phyloP scores from a whole-genome alignment of 1,140 invertebrate species.

The Leptopilina clavipes region DNA sequence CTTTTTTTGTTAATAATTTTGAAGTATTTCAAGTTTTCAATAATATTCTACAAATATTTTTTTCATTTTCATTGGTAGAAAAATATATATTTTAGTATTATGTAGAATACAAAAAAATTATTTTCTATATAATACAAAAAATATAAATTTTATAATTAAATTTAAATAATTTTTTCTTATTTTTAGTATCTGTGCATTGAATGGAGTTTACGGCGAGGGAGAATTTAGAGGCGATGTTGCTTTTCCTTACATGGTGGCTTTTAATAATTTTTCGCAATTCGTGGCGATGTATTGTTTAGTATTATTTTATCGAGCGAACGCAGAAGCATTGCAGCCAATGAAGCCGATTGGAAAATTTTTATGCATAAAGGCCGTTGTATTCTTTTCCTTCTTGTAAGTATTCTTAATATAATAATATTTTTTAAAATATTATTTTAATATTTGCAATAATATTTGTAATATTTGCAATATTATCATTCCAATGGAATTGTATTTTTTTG shows the following conservation, averaged over 20 bases:
- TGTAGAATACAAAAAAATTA: too few relatives aligned
- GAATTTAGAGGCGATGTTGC: constrained; percentile 88
- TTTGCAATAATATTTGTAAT: too few relatives aligned
- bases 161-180: constrained; percentile 33
- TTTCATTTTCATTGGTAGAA: background rate
- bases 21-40: constrained; percentile 81
- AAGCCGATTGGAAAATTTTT: constrained; percentile 96
- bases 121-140: too few relatives aligned
- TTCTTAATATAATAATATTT: constrained; percentile 19
- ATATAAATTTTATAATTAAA: too few relatives aligned
- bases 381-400: constrained; percentile 98
- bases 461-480: too few relatives aligned
- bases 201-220: constrained; percentile 92
- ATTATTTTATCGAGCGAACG: constrained; percentile 93
- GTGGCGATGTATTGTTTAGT: constrained; percentile 97
- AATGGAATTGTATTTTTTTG: too few relatives aligned
- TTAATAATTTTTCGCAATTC: constrained; percentile 97
- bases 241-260: constrained; percentile 91
- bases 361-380: constrained; percentile 98
- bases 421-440: constrained; percentile 32
- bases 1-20: too few relatives aligned
- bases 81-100: too few relatives aligned
- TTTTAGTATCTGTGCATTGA: constrained; percentile 87
- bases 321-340: constrained; percentile 91
- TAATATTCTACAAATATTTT: constrained; percentile 64